Evolutionary conservation across 2,113 vertebrate genomes (phyloP).

Genomic region (Crotalus helleri): DNA sequence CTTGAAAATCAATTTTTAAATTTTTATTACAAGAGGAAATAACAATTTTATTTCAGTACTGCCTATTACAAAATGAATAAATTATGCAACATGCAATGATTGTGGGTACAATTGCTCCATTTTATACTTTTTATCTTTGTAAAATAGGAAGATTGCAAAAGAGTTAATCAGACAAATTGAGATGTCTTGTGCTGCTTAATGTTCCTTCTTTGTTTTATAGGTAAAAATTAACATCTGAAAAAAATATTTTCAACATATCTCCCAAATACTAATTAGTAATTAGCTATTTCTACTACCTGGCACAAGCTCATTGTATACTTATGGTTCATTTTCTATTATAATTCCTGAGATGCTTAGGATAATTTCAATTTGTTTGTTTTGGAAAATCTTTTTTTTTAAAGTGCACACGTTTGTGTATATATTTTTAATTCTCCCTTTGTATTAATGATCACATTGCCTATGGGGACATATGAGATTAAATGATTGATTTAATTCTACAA

Average conservation of each 20-base stretch:
- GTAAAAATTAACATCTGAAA: conserved; percentile 97
- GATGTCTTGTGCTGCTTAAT: conserved; percentile 81
- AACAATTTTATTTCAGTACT: conserved; percentile 7
- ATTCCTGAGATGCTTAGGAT: conserved; percentile 86
- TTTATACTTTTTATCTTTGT: conserved; percentile 54
- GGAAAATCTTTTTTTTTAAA: conserved; percentile 78
- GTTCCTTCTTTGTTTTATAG: conserved; percentile 84
- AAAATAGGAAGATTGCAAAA: conserved; percentile 69
- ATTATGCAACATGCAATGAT: conserved; percentile 38
- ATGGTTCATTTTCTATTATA: conserved; percentile 88
- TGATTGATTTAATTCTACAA: conserved; percentile 58
- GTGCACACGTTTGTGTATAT: neutral
- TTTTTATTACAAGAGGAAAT: conserved; percentile 38
- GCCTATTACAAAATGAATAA: conserved; percentile 37
- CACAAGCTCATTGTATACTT: conserved; percentile 78
- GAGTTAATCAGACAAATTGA: conserved; percentile 74
- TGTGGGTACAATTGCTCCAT: conserved; percentile 29
- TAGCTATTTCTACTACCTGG: conserved; percentile 82
- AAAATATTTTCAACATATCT: conserved; percentile 85
- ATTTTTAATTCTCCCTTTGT: conserved; percentile 42
- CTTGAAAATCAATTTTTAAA: conserved; percentile 48
- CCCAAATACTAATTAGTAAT: conserved; percentile 99
- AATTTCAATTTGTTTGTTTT: conserved; percentile 97
- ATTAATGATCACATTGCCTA: conserved; percentile 70
- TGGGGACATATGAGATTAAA: conserved; percentile 66